Evolutionary conservation across 2,797 vertebrate species (phyloP).

Genomic region (Sebastes goodei): DNA sequence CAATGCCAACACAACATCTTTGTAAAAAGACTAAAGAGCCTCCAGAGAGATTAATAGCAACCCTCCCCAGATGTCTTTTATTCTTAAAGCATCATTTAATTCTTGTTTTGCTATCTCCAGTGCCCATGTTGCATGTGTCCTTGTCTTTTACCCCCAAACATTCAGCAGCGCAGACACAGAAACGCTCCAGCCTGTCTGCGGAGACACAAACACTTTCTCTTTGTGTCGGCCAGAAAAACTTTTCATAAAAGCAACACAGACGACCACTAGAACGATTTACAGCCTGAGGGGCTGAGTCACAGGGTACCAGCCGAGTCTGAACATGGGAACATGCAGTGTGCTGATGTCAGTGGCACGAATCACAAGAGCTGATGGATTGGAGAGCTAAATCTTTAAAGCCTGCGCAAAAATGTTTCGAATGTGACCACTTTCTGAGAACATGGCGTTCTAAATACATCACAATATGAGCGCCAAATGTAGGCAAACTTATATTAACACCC

Average conservation of each 20-base stretch:
- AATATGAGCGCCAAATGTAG: background rate
- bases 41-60: constrained; percentile 41
- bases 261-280: constrained; percentile 38
- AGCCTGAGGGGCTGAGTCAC: constrained; percentile 45
- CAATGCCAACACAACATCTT: constrained; percentile 11
- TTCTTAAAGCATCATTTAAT: constrained; percentile 29
- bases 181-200: constrained; percentile 47
- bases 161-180: constrained; percentile 54
- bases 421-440: constrained; percentile 1
- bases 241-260: constrained; percentile 56
- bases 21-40: constrained; percentile 25
- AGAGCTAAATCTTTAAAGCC: constrained; percentile 4
- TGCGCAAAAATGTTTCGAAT: background rate
- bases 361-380: constrained; percentile 7
- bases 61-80: constrained; percentile 17
- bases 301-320: constrained; percentile 23
- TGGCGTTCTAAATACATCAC: constrained; percentile 5
- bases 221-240: constrained; percentile 56
- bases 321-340: constrained; percentile 21
- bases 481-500: background rate
- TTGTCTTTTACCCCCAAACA: constrained; percentile 44
- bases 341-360: constrained; percentile 26
- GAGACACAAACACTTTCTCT: constrained; percentile 62
- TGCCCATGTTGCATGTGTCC: constrained; percentile 9
- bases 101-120: constrained; percentile 12